Conservation (phyloP, 2,797 vertebrate species). For the Ceryle rudis region DNA sequence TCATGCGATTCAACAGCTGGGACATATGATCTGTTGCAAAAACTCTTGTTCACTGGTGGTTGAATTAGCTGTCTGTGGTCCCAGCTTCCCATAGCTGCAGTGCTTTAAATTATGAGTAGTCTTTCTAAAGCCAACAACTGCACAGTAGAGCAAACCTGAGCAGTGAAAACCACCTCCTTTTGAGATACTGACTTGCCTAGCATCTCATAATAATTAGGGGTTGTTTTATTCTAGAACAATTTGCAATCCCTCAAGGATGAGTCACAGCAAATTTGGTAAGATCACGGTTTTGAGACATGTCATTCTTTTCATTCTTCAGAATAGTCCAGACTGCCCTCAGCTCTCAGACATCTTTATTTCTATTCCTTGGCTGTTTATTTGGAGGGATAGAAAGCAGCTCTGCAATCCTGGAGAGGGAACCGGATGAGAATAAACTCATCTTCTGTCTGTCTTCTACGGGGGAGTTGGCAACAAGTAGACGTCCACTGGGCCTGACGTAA, state of each 20-base stretch:
- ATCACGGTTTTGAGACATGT: background rate
- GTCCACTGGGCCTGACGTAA: background rate
- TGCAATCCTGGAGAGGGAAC: background rate
- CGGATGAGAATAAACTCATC: background rate
- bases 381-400: background rate
- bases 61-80: background rate
- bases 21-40: background rate
- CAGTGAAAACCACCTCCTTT: background rate
- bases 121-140: background rate
- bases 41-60: background rate
- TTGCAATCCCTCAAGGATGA: background rate
- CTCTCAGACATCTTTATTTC: background rate
- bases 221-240: background rate
- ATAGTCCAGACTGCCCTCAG: background rate
- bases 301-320: background rate
- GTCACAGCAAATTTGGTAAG: background rate
- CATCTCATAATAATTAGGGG: background rate
- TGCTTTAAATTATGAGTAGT: background rate
- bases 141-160: background rate
- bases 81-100: background rate
- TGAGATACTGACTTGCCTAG: background rate
- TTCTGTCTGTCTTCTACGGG: background rate
- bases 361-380: background rate
- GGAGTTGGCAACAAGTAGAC: background rate
- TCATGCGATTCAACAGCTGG: background rate